Evolutionary conservation across 2,888 invertebrate species (phyloP), one percentile per base, ranked within the genome.

Genomic region (Morpho achilles): DNA sequence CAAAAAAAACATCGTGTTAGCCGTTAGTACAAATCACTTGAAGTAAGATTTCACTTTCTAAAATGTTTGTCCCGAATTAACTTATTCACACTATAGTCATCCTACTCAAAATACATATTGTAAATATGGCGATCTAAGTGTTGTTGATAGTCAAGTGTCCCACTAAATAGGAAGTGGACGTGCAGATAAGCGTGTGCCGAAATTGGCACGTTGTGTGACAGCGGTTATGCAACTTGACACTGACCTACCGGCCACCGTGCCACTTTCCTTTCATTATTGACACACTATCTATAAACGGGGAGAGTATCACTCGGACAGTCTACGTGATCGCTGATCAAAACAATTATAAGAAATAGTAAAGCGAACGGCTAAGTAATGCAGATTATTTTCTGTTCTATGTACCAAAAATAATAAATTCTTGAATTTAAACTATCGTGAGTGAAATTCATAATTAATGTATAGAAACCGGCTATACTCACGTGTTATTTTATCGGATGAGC

Each of bases 181-280:
- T 67, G 64, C 55, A 55, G 62, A 62, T 65, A 62, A 59, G 59
- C 69, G 70, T 73, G 54, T 70, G 71, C 76, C 76, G 67, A 81
- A 85, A 80, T 77, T 76, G 75, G 80, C 75, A 80, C 83, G 77
- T 57, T 66, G 70, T 78, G 77, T 84, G 80, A 85, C 84, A 79
- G 73, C 69, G 68, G 77, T 90, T 88, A 88, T 82, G 87, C 82
- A 87, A 88, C 75, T 72, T 85, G 90, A 87, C 89, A 89, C 87
- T 90, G 90, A 89, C 90, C 90, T 79, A 88, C 82, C 82, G 77
- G 69, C 73, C 77, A 59, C 65, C 79, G 88, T 76, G 82, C 86
- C 79, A 88, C 89, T 89, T 89, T 87, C 87, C 81, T 87, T 87
- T 88, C 84, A 82, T 83, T 87, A 87, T 87, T 87, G 87, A 87